phyloP scores from a whole-genome alignment of 2,113 vertebrate species.

The Eublepharis macularius region DNA sequence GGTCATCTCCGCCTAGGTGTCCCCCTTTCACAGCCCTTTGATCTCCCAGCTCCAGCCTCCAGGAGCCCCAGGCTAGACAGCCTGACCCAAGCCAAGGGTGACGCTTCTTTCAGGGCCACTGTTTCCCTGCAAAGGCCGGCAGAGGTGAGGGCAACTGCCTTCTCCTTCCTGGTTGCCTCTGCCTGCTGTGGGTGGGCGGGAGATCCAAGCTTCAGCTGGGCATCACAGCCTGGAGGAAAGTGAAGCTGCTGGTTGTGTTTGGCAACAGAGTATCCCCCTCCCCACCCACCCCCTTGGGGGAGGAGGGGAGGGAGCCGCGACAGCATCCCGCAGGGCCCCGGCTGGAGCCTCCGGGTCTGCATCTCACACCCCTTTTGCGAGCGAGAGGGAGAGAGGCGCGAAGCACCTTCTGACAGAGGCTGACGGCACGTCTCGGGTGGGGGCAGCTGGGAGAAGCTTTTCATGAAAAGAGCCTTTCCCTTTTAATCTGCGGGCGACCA shows the following conservation, averaged over 20 bases:
- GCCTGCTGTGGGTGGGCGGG: neutral
- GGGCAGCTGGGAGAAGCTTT: neutral
- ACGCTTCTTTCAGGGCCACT: no score
- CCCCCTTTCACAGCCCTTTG: neutral
- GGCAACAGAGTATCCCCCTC: neutral
- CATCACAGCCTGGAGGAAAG: neutral
- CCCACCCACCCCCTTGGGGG: constrained; percentile 20
- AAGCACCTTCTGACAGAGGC: constrained; percentile 15
- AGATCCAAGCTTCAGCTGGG: neutral
- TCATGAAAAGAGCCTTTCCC: constrained; percentile 37
- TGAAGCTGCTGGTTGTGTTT: neutral
- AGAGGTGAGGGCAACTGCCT: no score
- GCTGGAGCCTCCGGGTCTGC: neutral
- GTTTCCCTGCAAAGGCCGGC: no score
- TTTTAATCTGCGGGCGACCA: constrained; percentile 38
- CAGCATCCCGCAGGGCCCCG: neutral
- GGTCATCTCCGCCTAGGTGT: neutral
- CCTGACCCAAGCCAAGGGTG: neutral
- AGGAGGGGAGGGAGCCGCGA: neutral
- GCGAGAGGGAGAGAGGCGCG: no score
- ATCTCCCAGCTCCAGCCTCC: neutral
- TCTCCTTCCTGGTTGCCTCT: neutral
- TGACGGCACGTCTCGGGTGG: neutral
- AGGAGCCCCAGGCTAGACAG: neutral
- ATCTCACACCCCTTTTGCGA: constrained; percentile 8